Base-by-base conservation (phyloP, 2,113 vertebrate species). In the Bucco capensis region DNA sequence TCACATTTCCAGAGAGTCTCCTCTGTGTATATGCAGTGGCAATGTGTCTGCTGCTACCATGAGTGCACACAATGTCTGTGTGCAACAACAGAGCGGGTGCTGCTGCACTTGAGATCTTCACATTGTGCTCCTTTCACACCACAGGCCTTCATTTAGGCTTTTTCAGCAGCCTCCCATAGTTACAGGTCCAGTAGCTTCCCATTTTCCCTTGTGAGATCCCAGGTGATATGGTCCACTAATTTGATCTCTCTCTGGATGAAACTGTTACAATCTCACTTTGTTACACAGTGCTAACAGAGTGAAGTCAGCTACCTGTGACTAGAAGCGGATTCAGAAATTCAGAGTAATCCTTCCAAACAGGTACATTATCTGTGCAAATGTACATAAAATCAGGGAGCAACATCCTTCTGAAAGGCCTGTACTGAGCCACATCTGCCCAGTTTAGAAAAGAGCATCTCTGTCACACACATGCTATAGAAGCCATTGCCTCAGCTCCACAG, bases 401-500 rank as follows among this genome's bases (percentile, higher is more conserved):
- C 22, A 8, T 31, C 27, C 47, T 64, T 50, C 61, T 21, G 62
- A 66, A 47, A 24, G 14, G 33, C 7, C 28, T 14, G 33, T 2
- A 25, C 21, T 12, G 5, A 27, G 15, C 4, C 14, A 5, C 9
- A 61, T 64, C 23, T 40, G 35, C 51, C 61, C 42, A 42, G n/a
- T 5, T 44, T 42, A 47, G 83, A 23, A 31, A 30, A 54, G 74
- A 74, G 28, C 42, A 38, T 53, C 37, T 69, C 31, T 31, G 42
- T 44, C 64, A 54, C 37, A 16, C 5, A 18, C 1, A 1, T 21
- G 9, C 25, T 54, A 31, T 37, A 49, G 50, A 38, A 61, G 22
- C 19, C 1, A 0, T 18, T 56, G 44, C 54, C 49, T 64, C 3
- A 8, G 40, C 19, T 51, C 58, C 24, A 27, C 0, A 0, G 50